Base-by-base conservation (phyloP, 2,888 invertebrate genomes). In the Chloroclystis v-ata region DNA sequence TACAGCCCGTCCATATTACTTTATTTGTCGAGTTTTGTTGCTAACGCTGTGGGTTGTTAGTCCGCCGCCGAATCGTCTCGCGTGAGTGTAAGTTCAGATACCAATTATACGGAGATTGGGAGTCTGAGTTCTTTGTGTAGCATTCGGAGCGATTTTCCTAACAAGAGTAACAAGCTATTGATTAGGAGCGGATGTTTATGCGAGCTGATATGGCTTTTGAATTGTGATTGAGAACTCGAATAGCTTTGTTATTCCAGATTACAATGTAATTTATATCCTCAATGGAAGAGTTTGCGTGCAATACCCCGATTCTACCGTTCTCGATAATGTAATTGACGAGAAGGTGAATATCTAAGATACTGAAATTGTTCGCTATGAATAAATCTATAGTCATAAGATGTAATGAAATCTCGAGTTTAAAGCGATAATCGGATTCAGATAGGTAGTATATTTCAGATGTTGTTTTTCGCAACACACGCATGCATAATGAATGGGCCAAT, bases 1-100 rank as follows among this genome's bases (percentile, higher is more conserved):
- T 65, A 67, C 61, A 69, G 65, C 57, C 20, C 20, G 61, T 62
- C 60, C 60, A 61, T 64, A 68, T 65, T 60, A 54, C 63, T 69
- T 64, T 67, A 69, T 68, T 64, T 60, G 68, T 57, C 53, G 32
- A 43, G 60, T 59, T 58, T 62, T 63, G 62, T 62, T 52, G 58
- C 46, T 48, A 56, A 41, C 55, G 57, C 57, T 52, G 50, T 55
- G 55, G 47, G 49, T 44, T 52, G 43, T 37, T 48, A 44, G 37
- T 20, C 24, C 12, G 44, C 14, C 43, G 46, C 41, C 49, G 40
- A 44, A 25, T 32, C 43, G 53, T 50, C 53, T 49, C 44, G 41
- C 45, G 41, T 49, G 37, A 41, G 40, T 49, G 45, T 54, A 52
- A 53, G 52, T 52, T 52, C 47, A 14, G 45, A 43, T 45, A 43